Evolutionary conservation across 2,888 invertebrate species (phyloP).

Genomic region (Orthonychiurus folsomi): DNA sequence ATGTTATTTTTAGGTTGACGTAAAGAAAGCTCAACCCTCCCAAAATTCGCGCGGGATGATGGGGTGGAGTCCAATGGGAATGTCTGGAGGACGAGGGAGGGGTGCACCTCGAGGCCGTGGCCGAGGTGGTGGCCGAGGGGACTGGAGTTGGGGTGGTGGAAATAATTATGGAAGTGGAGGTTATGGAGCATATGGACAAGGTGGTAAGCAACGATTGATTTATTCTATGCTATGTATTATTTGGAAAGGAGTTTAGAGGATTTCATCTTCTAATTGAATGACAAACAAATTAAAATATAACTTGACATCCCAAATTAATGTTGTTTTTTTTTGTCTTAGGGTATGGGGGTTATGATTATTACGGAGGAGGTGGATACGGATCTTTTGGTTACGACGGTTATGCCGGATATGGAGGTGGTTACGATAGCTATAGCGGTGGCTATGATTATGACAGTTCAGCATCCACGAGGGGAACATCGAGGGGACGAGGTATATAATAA

Average conservation of each 20-base stretch:
- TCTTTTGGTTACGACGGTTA: slow-evolving; percentile 33
- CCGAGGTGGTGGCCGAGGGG: slow-evolving; percentile 39
- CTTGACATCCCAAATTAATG: slow-evolving; percentile 5
- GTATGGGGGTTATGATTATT: slow-evolving; percentile 35
- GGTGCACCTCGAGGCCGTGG: slow-evolving; percentile 40
- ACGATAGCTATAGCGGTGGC: slow-evolving; percentile 50
- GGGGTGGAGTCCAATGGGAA: slow-evolving; percentile 36
- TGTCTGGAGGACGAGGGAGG: slow-evolving; percentile 26
- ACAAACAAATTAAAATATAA: background rate
- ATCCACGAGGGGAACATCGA: slow-evolving; percentile 30
- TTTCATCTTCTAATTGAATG: no score
- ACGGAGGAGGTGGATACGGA: slow-evolving; percentile 40
- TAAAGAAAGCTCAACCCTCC: slow-evolving; percentile 39
- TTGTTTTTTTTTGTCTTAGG: slow-evolving; percentile 9
- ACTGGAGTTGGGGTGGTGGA: slow-evolving; percentile 24
- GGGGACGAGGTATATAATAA: slow-evolving; percentile 11
- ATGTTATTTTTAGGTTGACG: slow-evolving; percentile 38
- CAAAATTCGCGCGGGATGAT: slow-evolving; percentile 40
- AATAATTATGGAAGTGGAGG: slow-evolving; percentile 36
- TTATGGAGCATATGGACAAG: slow-evolving; percentile 41
- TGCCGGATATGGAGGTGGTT: slow-evolving; percentile 34
- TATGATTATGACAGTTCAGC: slow-evolving; percentile 46
- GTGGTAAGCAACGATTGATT: background rate
- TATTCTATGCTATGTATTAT: no score
- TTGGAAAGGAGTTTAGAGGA: no score